These are phyloP conservation scores for Bursaphelenchus mucronatus DNA, from an alignment of 1,140 invertebrate species.

Conservation along the genomic window DNA sequence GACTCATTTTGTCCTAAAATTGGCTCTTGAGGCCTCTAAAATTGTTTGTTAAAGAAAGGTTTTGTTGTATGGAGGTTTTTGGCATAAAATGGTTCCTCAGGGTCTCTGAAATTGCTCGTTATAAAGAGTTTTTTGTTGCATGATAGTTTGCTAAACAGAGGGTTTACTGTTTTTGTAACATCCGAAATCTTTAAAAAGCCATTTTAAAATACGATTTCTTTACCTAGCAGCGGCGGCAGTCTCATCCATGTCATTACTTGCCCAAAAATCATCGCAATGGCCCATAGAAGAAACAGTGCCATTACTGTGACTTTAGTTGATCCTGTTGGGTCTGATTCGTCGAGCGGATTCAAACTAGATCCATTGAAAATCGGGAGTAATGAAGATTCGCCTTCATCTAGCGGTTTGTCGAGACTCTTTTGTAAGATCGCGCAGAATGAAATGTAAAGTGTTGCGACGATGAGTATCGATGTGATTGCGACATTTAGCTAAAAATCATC, in stretches of 20 bases:
- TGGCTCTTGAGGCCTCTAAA: background rate
- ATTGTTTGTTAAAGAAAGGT: background rate
- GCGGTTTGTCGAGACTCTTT: slow-evolving; percentile 14
- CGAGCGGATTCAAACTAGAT: slow-evolving; percentile 10
- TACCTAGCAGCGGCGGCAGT: slow-evolving; percentile 44
- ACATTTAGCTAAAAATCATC: slow-evolving; percentile 32
- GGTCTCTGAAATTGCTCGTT: too few species aligned
- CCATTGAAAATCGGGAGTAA: slow-evolving; percentile 2
- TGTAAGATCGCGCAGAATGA: slow-evolving; percentile 27
- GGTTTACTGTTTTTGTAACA: too few species aligned
- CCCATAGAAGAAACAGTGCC: slow-evolving; percentile 46
- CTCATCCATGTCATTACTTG: slow-evolving; percentile 15
- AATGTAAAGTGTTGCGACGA: slow-evolving; percentile 22
- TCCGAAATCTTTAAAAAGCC: background rate
- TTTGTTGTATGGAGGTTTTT: too few species aligned
- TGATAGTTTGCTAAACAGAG: too few species aligned
- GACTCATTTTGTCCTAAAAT: background rate
- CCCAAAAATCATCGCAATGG: slow-evolving; percentile 27
- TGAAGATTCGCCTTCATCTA: slow-evolving; percentile 6
- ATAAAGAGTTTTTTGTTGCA: too few species aligned
- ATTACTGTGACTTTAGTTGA: slow-evolving; percentile 20
- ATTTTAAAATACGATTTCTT: background rate
- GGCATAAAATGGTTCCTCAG: too few species aligned
- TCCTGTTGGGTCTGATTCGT: background rate
- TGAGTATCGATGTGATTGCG: slow-evolving; percentile 29